Conservation (phyloP, 2,797 vertebrate species). For the Potorous gilbertii region DNA sequence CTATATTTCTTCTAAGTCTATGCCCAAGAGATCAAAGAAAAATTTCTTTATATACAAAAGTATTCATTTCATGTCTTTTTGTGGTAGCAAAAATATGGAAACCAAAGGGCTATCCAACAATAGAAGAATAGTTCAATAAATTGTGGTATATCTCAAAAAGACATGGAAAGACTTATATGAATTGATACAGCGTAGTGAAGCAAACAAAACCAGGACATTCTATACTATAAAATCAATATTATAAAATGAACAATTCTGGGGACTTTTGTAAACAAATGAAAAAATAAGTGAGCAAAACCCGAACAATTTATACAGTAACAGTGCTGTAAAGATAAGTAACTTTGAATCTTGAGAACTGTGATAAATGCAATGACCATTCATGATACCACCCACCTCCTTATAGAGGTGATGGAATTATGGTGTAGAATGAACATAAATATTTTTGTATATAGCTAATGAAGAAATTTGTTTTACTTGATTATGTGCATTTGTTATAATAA, state of each 20-base stretch:
- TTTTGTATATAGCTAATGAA: neutral
- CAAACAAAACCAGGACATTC: neutral
- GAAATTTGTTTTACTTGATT: neutral
- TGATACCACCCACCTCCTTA: neutral
- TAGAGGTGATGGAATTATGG: neutral
- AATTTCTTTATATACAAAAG: neutral
- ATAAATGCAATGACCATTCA: neutral
- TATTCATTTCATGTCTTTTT: neutral
- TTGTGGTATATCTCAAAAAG: neutral
- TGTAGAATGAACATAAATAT: neutral
- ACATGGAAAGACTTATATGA: neutral
- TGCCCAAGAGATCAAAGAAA: neutral
- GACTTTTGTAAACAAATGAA: neutral
- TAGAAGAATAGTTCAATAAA: neutral
- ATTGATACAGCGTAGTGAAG: neutral
- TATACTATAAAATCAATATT: neutral
- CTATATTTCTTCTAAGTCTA: neutral
- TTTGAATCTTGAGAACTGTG: neutral
- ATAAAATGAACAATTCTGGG: neutral
- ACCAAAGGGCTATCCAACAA: neutral
- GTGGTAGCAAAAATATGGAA: neutral
- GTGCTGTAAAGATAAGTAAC: neutral
- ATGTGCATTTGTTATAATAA: neutral
- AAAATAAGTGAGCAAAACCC: neutral
- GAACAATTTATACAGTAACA: neutral